Percentiles rank a stretch among this genome's conserved stretches.
Evolutionary conservation across 2,113 vertebrate genomes (phyloP).

Genomic region (Cynopterus brachyotis): DNA sequence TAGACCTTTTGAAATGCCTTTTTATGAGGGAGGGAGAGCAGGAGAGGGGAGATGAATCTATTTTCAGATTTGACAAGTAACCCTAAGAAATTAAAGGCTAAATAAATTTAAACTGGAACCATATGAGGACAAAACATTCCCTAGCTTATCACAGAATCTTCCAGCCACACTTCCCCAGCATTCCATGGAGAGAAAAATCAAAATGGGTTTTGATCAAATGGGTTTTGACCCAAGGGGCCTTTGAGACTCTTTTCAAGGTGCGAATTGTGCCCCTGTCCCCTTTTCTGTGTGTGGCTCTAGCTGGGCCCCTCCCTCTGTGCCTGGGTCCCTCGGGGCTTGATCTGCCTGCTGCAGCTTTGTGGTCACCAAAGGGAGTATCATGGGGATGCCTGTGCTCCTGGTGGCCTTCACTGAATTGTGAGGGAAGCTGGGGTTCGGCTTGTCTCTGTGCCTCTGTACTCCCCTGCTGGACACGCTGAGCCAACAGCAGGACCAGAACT

Average conservation of each 20-base stretch:
- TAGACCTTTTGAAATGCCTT: neutral
- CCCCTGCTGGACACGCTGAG: neutral
- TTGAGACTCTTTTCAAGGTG: neutral
- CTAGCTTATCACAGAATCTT: neutral
- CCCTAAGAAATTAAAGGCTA: neutral
- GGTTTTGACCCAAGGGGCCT: neutral
- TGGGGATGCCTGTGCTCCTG: neutral
- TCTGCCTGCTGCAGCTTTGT: neutral
- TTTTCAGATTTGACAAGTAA: neutral
- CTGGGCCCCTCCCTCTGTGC: neutral
- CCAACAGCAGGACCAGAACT: neutral
- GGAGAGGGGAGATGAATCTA: neutral
- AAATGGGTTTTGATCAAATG: neutral
- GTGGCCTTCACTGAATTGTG: neutral
- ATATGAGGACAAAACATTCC: neutral
- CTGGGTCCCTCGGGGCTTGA: neutral
- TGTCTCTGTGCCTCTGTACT: neutral
- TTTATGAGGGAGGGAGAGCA: neutral
- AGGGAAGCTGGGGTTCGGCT: neutral
- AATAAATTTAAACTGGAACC: neutral
- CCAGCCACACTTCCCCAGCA: neutral
- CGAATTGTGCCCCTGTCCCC: rapidly evolving
- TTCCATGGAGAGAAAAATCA: neutral
- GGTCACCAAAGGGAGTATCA: neutral
- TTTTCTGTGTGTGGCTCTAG: rapidly evolving